These are phyloP conservation scores for Papilio glaucus DNA, from an alignment of 1,140 invertebrate genomes.

Conservation along the genomic window DNA sequence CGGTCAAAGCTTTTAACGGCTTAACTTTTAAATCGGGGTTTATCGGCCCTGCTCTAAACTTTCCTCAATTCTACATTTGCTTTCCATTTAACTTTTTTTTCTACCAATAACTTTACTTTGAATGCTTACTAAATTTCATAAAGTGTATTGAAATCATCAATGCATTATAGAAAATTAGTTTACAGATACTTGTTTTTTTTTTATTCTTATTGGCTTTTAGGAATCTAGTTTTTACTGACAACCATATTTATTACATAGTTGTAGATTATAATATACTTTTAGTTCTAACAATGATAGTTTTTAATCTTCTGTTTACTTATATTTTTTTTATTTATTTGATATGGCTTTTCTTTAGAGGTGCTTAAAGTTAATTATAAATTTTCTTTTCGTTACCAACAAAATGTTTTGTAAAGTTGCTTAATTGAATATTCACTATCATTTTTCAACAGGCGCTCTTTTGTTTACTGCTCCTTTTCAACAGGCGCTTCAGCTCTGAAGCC, in stretches of 20 bases:
- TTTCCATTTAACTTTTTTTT: slow-evolving; percentile 9
- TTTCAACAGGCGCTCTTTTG: neutral
- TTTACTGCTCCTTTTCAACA: slow-evolving; percentile 59
- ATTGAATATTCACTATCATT: neutral
- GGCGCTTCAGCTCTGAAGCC: slow-evolving; percentile 86
- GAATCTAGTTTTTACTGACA: too few relatives aligned
- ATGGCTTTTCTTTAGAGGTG: neutral
- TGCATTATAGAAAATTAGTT: too few relatives aligned
- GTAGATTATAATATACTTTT: too few relatives aligned
- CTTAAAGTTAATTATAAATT: neutral
- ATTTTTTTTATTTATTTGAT: neutral
- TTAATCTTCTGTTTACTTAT: too few relatives aligned
- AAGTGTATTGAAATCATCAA: too few relatives aligned
- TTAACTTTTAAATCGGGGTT: slow-evolving; percentile 36
- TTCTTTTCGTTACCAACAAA: neutral
- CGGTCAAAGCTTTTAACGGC: slow-evolving; percentile 35
- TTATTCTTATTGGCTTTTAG: too few relatives aligned
- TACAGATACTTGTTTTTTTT: too few relatives aligned
- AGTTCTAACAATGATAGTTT: too few relatives aligned
- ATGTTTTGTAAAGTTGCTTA: neutral
- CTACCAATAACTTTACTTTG: neutral
- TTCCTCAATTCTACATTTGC: slow-evolving; percentile 21
- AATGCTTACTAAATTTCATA: too few relatives aligned
- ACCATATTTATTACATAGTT: too few relatives aligned
- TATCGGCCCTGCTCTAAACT: slow-evolving; percentile 33